phyloP scores from a whole-genome alignment of 2,888 invertebrate species.

The Caenorhabditis sp. region DNA sequence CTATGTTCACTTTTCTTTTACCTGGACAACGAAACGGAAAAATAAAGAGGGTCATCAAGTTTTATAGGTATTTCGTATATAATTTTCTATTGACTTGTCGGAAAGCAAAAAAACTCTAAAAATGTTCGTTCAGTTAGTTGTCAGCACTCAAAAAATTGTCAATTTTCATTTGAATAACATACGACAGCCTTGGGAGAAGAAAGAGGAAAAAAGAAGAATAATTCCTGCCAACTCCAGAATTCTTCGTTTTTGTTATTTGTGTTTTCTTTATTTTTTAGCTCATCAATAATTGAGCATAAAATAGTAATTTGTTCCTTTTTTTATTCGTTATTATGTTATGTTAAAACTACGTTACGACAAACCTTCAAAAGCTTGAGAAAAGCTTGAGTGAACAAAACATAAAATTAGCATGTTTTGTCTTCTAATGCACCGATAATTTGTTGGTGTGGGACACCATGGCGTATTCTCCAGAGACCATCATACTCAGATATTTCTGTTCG shows the following conservation, averaged over 20 bases:
- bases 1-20: neutral
- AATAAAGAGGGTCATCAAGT: neutral
- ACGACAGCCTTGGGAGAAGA: neutral
- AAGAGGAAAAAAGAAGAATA: neutral
- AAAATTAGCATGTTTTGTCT: neutral
- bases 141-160: conserved; percentile 1
- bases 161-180: conserved; percentile 1
- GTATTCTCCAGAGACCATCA: neutral
- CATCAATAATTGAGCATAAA: neutral
- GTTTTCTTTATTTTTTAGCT: neutral
- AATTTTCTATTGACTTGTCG: neutral
- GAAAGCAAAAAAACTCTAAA: neutral
- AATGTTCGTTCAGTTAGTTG: neutral
- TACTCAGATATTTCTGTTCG: conserved; percentile 5
- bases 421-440: neutral
- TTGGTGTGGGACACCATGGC: neutral
- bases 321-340: neutral
- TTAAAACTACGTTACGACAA: too few species aligned
- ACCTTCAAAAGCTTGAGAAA: too few species aligned
- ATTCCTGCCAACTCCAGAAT: neutral
- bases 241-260: neutral
- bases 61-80: neutral
- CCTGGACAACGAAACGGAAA: neutral
- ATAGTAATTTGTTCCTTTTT: neutral
- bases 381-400: too few species aligned